Conservation (phyloP, 2,888 invertebrate genomes). For the Caenorhabditis becei region DNA sequence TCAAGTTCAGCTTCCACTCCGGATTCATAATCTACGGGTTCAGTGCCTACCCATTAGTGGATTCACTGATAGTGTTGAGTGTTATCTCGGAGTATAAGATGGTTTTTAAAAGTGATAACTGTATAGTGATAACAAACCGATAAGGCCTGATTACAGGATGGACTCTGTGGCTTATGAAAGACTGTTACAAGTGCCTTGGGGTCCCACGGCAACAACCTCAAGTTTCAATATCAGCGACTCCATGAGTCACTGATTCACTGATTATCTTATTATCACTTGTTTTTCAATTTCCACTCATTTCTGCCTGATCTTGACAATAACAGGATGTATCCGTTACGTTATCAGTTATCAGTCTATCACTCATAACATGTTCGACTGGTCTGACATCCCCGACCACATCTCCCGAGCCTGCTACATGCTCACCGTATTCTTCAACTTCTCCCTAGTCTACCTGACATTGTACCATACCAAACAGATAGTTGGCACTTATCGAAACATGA, state of each 20-base stretch:
- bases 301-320: no score
- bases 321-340: no score
- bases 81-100: constrained; percentile 13
- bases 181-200: background rate
- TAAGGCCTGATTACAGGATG: no score
- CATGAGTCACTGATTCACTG: no score
- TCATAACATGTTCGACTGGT: background rate
- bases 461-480: constrained; percentile 16
- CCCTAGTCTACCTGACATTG: constrained; percentile 13
- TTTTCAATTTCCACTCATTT: no score
- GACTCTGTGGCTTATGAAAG: background rate
- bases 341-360: background rate
- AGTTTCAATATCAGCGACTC: no score
- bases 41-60: constrained; percentile 27
- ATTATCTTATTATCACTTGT: no score
- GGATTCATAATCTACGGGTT: constrained; percentile 15
- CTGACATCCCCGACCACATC: constrained; percentile 1
- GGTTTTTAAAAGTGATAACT: background rate
- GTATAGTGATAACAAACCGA: no score
- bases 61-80: constrained; percentile 7
- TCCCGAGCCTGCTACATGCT: constrained; percentile 18
- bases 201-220: no score
- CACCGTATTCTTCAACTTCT: constrained; percentile 17
- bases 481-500: constrained; percentile 18
- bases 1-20: constrained; percentile 29